Conservation (phyloP, 2,797 vertebrate genomes). For the Arnoldichthys spilopterus region DNA sequence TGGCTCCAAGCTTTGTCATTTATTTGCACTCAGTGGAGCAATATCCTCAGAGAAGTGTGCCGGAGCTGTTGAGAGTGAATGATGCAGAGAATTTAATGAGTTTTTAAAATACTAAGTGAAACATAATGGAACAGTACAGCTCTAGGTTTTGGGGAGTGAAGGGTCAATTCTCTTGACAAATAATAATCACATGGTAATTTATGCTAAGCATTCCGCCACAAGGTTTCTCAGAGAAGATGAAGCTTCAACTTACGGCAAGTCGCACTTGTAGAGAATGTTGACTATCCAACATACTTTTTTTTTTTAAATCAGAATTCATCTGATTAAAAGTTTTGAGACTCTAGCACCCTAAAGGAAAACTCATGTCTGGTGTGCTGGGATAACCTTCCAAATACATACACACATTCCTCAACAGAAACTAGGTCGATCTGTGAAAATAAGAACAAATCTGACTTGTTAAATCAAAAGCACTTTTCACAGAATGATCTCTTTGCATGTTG, state of each 20-base stretch:
- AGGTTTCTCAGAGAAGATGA: constrained; percentile 1
- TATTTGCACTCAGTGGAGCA: not conserved
- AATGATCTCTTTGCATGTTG: not conserved
- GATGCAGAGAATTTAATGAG: not conserved
- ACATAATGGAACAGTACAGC: not conserved
- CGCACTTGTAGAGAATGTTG: not conserved
- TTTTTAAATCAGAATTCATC: constrained; percentile 5
- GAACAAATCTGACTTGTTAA: not conserved
- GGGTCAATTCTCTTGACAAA: constrained; percentile 19
- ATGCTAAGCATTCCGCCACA: constrained; percentile 15
- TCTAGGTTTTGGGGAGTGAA: not conserved
- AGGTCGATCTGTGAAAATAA: constrained; percentile 6
- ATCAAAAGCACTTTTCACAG: not conserved
- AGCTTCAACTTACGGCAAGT: constrained; percentile 4
- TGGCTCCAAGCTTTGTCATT: not conserved
- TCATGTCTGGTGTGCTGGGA: constrained; percentile 6
- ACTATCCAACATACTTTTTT: not conserved
- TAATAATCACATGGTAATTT: constrained; percentile 25
- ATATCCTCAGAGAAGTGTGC: not conserved
- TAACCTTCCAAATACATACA: not conserved
- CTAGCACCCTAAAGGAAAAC: not conserved
- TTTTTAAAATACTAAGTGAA: constrained; percentile 1
- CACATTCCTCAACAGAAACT: constrained; percentile 1
- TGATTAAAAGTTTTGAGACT: constrained; percentile 10
- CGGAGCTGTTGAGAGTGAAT: not conserved